These are phyloP conservation scores for Rhynchomys soricoides DNA, from an alignment of 2,113 vertebrate genomes.

Conservation along the genomic window DNA sequence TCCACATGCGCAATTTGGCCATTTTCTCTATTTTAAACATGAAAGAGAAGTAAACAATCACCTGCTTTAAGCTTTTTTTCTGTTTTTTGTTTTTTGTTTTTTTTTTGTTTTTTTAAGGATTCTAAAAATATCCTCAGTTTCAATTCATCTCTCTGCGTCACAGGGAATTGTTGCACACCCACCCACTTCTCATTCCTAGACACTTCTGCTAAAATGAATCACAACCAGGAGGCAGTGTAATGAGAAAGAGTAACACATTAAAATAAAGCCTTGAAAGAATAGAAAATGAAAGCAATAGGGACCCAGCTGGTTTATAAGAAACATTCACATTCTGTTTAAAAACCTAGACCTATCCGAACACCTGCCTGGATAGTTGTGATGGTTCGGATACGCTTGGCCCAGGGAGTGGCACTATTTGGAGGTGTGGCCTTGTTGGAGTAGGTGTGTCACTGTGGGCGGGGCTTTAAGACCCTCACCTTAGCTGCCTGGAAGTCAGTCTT, in stretches of 20 bases:
- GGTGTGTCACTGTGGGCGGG: too few relatives aligned
- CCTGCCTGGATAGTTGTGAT: background rate
- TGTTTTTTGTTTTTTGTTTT: too few relatives aligned
- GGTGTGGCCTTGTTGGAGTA: too few relatives aligned
- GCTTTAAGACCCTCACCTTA: too few relatives aligned
- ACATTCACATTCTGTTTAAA: constrained; percentile 45
- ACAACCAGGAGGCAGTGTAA: constrained; percentile 43
- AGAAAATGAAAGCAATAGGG: background rate
- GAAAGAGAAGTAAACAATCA: constrained; percentile 52
- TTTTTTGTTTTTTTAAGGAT: too few relatives aligned
- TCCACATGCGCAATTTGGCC: background rate
- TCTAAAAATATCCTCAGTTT: constrained; percentile 73
- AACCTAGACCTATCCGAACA: background rate
- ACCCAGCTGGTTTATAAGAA: background rate
- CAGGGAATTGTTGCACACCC: constrained; percentile 26
- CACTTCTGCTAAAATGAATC: constrained; percentile 64
- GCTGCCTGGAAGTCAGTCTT: too few relatives aligned
- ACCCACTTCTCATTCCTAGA: constrained; percentile 36
- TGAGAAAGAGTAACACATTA: background rate
- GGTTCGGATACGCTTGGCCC: too few relatives aligned
- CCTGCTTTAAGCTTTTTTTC: constrained; percentile 63
- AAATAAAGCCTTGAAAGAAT: constrained; percentile 49
- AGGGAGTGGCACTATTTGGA: too few relatives aligned
- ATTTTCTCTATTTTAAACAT: constrained; percentile 47
- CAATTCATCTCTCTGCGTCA: constrained; percentile 63